phyloP scores from a whole-genome alignment of 2,888 invertebrate genomes.

The Agonopterix subpropinquella region DNA sequence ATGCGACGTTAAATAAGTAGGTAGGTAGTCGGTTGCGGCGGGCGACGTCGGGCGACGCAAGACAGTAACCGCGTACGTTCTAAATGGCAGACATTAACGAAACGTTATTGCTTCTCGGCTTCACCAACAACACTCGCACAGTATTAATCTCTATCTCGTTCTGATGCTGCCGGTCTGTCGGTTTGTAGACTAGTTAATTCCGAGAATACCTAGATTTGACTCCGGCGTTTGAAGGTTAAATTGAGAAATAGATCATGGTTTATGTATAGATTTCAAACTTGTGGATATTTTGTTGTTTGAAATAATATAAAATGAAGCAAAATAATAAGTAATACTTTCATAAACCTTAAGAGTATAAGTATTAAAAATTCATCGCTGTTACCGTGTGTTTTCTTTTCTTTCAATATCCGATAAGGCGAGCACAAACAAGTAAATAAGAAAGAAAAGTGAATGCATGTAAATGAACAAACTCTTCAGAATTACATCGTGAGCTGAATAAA shows the following conservation, averaged over 20 bases:
- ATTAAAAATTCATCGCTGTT: not conserved
- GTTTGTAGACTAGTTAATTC: constrained; percentile 42
- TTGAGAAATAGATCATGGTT: not conserved
- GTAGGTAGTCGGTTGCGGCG: constrained; percentile 38
- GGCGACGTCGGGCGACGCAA: constrained; percentile 47
- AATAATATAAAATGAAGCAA: not conserved
- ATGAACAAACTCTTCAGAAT: constrained; percentile 62
- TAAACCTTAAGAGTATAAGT: not conserved
- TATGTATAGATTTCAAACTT: not conserved
- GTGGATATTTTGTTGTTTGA: not conserved
- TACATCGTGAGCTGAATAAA: constrained; percentile 64
- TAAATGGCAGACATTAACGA: constrained; percentile 68
- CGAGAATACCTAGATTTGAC: constrained; percentile 40
- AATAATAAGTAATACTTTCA: not conserved
- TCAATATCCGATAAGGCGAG: constrained; percentile 46
- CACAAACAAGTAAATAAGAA: constrained; percentile 53
- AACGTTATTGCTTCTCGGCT: constrained; percentile 67
- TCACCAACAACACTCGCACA: constrained; percentile 57
- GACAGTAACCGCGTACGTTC: constrained; percentile 61
- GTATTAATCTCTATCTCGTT: constrained; percentile 63
- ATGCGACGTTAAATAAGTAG: constrained; percentile 46
- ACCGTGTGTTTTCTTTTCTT: constrained; percentile 31
- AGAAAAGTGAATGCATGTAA: constrained; percentile 57
- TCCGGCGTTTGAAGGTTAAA: not conserved
- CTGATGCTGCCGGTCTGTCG: constrained; percentile 40